phyloP scores from a whole-genome alignment of 2,797 vertebrate genomes.

The Prionace glauca region DNA sequence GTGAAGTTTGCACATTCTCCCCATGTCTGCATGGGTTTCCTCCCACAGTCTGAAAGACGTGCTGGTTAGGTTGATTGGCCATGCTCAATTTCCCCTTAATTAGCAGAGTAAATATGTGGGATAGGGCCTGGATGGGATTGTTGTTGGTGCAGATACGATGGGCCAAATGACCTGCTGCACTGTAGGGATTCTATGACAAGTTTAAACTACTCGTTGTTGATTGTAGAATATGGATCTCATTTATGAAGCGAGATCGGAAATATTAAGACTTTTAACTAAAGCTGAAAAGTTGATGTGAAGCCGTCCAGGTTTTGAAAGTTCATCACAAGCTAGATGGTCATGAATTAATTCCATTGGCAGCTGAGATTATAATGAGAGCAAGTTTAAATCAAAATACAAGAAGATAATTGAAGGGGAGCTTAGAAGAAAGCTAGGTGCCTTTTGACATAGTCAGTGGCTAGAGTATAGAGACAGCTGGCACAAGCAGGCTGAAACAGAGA shows the following conservation, averaged over 20 bases:
- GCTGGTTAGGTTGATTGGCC: too few relatives aligned
- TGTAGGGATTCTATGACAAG: too few relatives aligned
- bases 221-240: neutral
- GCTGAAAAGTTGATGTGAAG: neutral
- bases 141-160: too few relatives aligned
- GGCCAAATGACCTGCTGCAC: too few relatives aligned
- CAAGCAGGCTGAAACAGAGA: neutral
- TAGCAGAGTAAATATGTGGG: too few relatives aligned
- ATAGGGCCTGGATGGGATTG: too few relatives aligned
- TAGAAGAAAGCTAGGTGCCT: neutral
- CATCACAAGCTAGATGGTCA: neutral
- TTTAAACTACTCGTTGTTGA: neutral
- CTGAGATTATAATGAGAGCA: neutral
- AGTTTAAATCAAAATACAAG: neutral
- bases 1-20: too few relatives aligned
- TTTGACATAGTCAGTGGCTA: neutral
- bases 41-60: too few relatives aligned
- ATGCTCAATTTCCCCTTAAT: too few relatives aligned
- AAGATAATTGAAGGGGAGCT: neutral
- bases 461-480: neutral
- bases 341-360: neutral
- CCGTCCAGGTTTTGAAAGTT: neutral
- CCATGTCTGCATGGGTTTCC: too few relatives aligned
- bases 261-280: neutral
- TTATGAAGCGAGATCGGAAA: neutral